phyloP scores from a whole-genome alignment of 2,113 vertebrate genomes.

The Cinclus mexicanus region DNA sequence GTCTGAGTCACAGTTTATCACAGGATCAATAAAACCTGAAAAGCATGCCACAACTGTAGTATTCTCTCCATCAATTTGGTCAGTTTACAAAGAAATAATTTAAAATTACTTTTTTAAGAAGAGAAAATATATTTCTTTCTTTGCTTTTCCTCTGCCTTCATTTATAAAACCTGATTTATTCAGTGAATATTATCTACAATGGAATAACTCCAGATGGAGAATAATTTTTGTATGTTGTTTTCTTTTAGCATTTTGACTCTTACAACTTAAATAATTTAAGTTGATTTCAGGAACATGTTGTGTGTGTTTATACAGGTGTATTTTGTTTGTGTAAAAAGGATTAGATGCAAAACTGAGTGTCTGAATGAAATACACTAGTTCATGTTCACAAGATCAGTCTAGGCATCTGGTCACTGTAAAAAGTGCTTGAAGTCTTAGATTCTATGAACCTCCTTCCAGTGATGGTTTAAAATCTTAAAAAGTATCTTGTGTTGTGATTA shows the following conservation, averaged over 20 bases:
- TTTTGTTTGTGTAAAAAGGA: not conserved
- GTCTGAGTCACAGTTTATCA: not conserved
- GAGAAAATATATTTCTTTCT: not conserved
- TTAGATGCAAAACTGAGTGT: not conserved
- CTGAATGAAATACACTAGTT: not conserved
- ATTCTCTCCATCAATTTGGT: not conserved
- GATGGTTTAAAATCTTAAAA: not conserved
- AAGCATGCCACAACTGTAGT: not conserved
- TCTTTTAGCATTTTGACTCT: not conserved
- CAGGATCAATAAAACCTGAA: slow-evolving; percentile 33
- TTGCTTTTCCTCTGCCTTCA: not conserved
- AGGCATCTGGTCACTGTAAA: not conserved
- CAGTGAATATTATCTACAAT: not conserved
- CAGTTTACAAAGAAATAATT: not conserved
- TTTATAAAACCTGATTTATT: not conserved
- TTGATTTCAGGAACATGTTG: not conserved
- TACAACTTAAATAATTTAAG: not conserved
- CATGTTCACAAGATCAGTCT: not conserved
- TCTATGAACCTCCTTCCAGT: not conserved
- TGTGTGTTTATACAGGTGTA: not conserved
- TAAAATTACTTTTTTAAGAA: not conserved
- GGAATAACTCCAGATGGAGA: not conserved
- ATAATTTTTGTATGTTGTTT: not conserved
- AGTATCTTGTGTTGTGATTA: not conserved
- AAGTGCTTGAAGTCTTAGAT: not conserved